A percentile compares a stretch with the other conserved stretches of the same genome.
Conservation (phyloP, 2,888 invertebrate genomes). For the Archips xylosteana region DNA sequence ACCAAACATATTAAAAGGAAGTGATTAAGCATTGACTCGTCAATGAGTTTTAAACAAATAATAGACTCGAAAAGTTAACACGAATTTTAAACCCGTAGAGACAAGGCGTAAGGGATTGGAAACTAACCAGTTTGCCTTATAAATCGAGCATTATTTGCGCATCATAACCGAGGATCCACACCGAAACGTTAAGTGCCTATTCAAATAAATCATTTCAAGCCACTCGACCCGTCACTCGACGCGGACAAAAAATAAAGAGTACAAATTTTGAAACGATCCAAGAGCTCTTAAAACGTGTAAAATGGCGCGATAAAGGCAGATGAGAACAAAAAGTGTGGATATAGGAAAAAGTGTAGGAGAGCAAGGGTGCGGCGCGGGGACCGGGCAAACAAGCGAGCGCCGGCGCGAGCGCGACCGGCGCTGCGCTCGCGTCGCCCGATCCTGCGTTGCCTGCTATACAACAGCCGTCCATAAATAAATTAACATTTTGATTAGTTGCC, state of each 20-base stretch:
- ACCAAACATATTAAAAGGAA: conserved; percentile 6
- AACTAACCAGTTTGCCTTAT: conserved; percentile 6
- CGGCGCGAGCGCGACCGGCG: conserved; percentile 53
- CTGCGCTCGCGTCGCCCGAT: conserved; percentile 12
- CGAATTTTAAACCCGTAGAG: background rate
- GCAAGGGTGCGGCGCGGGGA: conserved; percentile 29
- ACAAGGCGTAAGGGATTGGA: background rate
- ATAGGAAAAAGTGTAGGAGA: conserved; percentile 24
- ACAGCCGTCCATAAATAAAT: background rate
- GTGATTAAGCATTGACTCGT: conserved; percentile 17
- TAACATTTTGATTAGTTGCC: background rate
- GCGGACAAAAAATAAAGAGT: conserved; percentile 68
- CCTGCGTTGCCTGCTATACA: background rate
- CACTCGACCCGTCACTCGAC: conserved; percentile 76
- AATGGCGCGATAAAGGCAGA: conserved; percentile 63
- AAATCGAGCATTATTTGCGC: conserved; percentile 55
- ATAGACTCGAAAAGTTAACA: background rate
- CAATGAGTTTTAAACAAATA: background rate
- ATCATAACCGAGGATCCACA: conserved; percentile 55
- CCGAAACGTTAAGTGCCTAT: conserved; percentile 68
- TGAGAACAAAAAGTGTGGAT: conserved; percentile 47
- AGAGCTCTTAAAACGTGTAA: conserved; percentile 72
- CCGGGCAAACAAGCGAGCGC: conserved; percentile 41
- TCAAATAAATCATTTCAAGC: conserved; percentile 78
- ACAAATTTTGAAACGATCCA: conserved; percentile 74